A percentile compares a stretch with the other conserved stretches of the same genome.
Conservation (phyloP, 1,140 invertebrate genomes). For the Araneus ventricosus region DNA sequence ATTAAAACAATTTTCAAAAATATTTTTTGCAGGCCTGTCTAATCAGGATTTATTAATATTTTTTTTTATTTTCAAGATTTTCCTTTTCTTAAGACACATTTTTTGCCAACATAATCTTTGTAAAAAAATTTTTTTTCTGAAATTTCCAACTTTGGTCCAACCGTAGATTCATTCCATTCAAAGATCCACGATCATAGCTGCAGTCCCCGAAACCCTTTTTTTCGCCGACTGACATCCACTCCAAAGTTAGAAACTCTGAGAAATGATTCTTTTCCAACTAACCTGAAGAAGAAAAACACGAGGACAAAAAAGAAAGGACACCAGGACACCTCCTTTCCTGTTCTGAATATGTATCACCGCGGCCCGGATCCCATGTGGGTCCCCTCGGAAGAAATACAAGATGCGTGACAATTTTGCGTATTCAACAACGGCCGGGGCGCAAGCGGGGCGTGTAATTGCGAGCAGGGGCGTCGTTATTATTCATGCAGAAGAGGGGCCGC, state of each 20-base stretch:
- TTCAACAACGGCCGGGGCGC: slow-evolving; percentile 52
- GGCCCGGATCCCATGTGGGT: neutral
- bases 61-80: too few relatives aligned
- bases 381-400: neutral
- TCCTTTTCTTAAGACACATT: too few relatives aligned
- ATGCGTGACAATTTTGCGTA: slow-evolving; percentile 66
- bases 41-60: too few relatives aligned
- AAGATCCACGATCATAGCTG: too few relatives aligned
- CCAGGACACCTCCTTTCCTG: neutral
- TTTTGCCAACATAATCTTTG: too few relatives aligned
- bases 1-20: too few relatives aligned
- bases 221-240: neutral
- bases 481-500: slow-evolving; percentile 59
- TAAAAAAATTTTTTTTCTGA: too few relatives aligned
- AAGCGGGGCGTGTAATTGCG: slow-evolving; percentile 65
- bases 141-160: too few relatives aligned
- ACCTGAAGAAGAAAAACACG: neutral
- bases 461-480: slow-evolving; percentile 61
- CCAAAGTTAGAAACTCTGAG: slow-evolving; percentile 25
- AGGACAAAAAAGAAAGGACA: neutral
- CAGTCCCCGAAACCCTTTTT: neutral
- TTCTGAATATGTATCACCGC: slow-evolving; percentile 40
- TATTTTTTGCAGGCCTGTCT: too few relatives aligned
- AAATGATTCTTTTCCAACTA: slow-evolving; percentile 30
- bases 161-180: too few relatives aligned